Evolutionary conservation across 2,888 invertebrate species (phyloP).

Genomic region (Synergus itoensis): DNA sequence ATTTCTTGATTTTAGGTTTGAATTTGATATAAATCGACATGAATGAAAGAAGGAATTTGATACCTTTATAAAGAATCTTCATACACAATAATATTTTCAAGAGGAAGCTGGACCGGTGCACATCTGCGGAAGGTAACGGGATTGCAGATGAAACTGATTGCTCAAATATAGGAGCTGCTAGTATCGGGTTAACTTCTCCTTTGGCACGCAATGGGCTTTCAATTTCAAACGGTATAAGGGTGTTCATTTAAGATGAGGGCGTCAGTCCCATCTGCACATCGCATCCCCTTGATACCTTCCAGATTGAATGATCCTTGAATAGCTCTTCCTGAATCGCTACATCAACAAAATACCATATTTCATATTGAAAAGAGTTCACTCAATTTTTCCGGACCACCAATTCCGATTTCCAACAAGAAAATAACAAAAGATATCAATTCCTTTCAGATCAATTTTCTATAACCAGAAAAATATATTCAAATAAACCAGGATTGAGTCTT

Average conservation of each 20-base stretch:
- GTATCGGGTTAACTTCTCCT: conserved; percentile 28
- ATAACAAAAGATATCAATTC: neutral
- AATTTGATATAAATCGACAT: neutral
- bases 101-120: conserved; percentile 12
- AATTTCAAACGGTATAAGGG: conserved; percentile 37
- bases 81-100: conserved; percentile 5
- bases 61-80: neutral
- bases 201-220: neutral
- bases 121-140: conserved; percentile 32
- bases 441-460: neutral
- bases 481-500: too few species aligned
- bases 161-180: conserved; percentile 21
- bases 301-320: conserved; percentile 31
- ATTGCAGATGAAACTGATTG: conserved; percentile 24
- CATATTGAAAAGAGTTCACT: conserved; percentile 29
- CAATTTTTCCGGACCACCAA: conserved; percentile 4
- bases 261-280: conserved; percentile 19
- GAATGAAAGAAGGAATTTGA: neutral
- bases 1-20: too few species aligned
- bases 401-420: conserved; percentile 2
- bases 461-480: too few species aligned
- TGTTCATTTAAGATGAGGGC: conserved; percentile 36
- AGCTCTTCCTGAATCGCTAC: conserved; percentile 25
- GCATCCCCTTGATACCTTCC: conserved; percentile 19
- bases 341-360: conserved; percentile 37